Conservation (phyloP, 2,888 invertebrate species). For the Abrostola triplasia region DNA sequence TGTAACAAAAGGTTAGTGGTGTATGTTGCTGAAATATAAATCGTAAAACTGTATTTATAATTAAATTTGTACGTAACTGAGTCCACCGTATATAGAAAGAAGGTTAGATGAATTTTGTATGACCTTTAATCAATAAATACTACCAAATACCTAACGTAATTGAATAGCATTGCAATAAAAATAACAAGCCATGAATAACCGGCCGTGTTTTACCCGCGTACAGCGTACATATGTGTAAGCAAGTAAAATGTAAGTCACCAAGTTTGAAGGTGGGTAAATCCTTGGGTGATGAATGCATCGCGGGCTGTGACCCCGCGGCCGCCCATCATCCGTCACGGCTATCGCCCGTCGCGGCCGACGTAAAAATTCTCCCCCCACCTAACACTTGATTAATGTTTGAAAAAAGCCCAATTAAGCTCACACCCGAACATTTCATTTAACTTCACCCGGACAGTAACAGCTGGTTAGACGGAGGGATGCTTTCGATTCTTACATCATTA, state of each 20-base stretch:
- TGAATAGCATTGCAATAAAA: too few relatives aligned
- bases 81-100: too few relatives aligned
- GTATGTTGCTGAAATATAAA: too few relatives aligned
- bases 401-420: slow-evolving; percentile 86
- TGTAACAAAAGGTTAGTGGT: too few relatives aligned
- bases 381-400: slow-evolving; percentile 86
- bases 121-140: too few relatives aligned
- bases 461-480: slow-evolving; percentile 56
- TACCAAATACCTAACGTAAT: too few relatives aligned
- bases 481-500: slow-evolving; percentile 61
- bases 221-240: slow-evolving; percentile 8
- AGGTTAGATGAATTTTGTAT: too few relatives aligned
- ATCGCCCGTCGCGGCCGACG: slow-evolving; percentile 72
- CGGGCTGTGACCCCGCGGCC: slow-evolving; percentile 67
- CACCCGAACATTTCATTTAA: slow-evolving; percentile 79
- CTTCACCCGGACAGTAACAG: slow-evolving; percentile 75
- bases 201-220: not conserved
- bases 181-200: not conserved
- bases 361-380: slow-evolving; percentile 83
- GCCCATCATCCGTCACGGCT: slow-evolving; percentile 78
- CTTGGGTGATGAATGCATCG: slow-evolving; percentile 75
- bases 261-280: slow-evolving; percentile 57
- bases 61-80: too few relatives aligned
- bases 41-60: too few relatives aligned
- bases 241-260: slow-evolving; percentile 29